Base-by-base conservation (phyloP, 2,888 invertebrate species). In the Ophion slaviceki region DNA sequence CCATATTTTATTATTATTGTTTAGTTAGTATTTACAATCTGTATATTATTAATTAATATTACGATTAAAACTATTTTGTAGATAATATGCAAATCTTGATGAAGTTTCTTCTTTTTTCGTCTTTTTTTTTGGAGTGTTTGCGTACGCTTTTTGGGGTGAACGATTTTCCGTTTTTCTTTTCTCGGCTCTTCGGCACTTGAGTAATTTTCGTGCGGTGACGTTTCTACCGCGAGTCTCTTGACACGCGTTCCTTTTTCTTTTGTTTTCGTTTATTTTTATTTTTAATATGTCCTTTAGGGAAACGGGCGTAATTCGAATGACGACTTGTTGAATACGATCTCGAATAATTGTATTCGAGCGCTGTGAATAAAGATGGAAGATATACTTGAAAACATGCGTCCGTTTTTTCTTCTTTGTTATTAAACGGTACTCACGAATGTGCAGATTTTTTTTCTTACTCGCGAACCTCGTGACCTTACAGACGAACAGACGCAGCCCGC, bases 41-140 rank as follows among this genome's bases (percentile, higher is more conserved):
- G 93, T 94, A 94, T 94, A 93, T 93, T 93, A 92, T 93, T 92
- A 91, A 92, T 91, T 92, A 92, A 91, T 92, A 93, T 92, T 93
- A 93, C 90, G 91, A 93, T 94, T 94, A 93, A 92, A 93, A 93
- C 91, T 93, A 94, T 93, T 94, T 93, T 94, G 93, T 94, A 94
- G 94, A 94, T 94, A 94, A 91, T 91, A 89, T 89, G 88, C 84
- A 87, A 89, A 84, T 89, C 78, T 88, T 89, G 87, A 83, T 89
- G 87, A 86, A 68, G 70, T 80, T 71, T 86, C 75, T 78, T 79
- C 78, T 80, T 72, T 72, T 64, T 61, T 62, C 24, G 24, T 40
- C 24, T 14, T 36, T 10, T 10, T 67, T 67, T 40, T 20, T 36
- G 59, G 36, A 53, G 17, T 40, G 20, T 17, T 77, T 40, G 40